These are phyloP conservation scores for Saccopteryx bilineata DNA, from an alignment of 2,113 vertebrate genomes.

Conservation along the genomic window DNA sequence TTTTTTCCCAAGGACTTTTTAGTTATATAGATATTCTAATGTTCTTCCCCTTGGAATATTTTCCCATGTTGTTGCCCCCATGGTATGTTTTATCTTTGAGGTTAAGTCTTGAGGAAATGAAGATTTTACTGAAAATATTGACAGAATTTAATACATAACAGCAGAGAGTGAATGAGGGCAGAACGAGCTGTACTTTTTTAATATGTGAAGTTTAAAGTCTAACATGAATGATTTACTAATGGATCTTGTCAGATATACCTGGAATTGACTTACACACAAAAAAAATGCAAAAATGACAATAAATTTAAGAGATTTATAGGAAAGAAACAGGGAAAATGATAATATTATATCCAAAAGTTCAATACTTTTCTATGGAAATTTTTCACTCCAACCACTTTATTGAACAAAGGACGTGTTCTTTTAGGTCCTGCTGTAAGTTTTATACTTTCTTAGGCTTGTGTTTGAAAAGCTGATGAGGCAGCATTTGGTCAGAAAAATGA, in stretches of 20 bases:
- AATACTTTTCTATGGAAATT: constrained; percentile 40
- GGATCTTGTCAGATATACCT: constrained; percentile 1
- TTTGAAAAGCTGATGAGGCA: not conserved
- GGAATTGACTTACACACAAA: not conserved
- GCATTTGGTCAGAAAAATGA: constrained; percentile 2
- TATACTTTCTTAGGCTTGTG: not conserved
- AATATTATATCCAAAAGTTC: not conserved
- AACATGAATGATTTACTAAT: constrained; percentile 47
- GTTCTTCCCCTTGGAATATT: constrained; percentile 42
- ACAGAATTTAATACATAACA: constrained; percentile 65
- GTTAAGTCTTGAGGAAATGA: constrained; percentile 60
- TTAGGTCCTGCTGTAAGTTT: not conserved
- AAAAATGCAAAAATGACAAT: constrained; percentile 2
- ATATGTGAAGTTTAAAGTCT: constrained; percentile 33
- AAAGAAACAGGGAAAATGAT: not conserved
- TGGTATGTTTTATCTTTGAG: constrained; percentile 51
- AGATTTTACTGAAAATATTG: constrained; percentile 66
- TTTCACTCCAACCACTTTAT: not conserved
- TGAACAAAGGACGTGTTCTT: constrained; percentile 44
- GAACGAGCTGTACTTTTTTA: not conserved
- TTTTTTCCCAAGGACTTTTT: constrained; percentile 3
- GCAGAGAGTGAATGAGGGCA: not conserved
- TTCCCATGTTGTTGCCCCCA: not conserved
- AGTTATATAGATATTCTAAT: constrained; percentile 35
- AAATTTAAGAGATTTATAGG: not conserved